Base-by-base conservation (phyloP, 1,140 invertebrate genomes). In the Drosophila ficusphila region DNA sequence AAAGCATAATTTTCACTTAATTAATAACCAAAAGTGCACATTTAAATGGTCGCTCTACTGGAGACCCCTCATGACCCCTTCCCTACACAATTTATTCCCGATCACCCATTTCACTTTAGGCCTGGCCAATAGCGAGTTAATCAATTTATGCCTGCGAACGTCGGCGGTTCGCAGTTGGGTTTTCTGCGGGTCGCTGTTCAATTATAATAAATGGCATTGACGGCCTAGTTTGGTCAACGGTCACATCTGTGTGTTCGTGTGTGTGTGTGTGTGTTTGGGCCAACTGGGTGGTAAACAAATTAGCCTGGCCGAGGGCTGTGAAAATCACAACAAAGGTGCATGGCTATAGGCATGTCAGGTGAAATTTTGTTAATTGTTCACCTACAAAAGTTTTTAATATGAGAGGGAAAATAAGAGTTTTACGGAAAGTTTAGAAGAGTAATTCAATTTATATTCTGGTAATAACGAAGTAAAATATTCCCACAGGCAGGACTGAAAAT, bases 151-250 rank as follows among this genome's bases (percentile, higher is more conserved):
- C 33, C 67, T 21, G 46, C 14, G 16, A 18, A 41, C 36, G 78
- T 58, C 33, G 73, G 46, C 52, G 53, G 31, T 19, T 38, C 23
- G 34, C 46, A 39, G 31, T 31, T 39, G 8, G 62, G 62, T 31
- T 49, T 25, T 53, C 49, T 46, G 62, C 34, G 49, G 60, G 29
- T 36, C 36, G 70, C 31, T 27, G 60, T 69, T 61, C 61, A 70
- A 85, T 86, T 79, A 85, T 73, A 76, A 72, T 69, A 76, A 85
- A 85, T 79, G 64, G 53, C 71, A 62, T 38, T 49, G 53, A n/a
- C 52, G 67, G 38, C 64, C 70, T 71, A 69, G 60, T 76, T 68
- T 72, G 58, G 27, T 33, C 60, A 58, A 41, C 33, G 5, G 41
- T 6, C 38, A 18, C 36, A 18, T 8, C 5, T 39, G 18, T 51